Conservation (phyloP, 2,113 vertebrate genomes). For the Oxyura jamaicensis region DNA sequence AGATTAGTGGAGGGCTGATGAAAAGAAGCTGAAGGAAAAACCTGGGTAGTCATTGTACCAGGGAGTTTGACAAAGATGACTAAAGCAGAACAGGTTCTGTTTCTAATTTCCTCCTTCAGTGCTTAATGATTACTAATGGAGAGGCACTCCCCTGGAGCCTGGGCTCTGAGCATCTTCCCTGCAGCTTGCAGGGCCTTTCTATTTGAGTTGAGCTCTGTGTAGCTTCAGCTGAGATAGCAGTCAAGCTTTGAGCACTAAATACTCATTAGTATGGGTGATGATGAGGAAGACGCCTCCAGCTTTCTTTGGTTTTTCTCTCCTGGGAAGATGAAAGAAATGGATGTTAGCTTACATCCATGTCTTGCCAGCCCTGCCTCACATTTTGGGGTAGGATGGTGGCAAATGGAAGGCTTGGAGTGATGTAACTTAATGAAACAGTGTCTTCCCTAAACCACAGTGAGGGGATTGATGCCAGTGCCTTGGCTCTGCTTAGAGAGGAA, state of each 20-base stretch:
- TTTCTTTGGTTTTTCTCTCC: neutral
- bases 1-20: neutral
- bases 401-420: neutral
- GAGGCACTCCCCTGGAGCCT: neutral
- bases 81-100: neutral
- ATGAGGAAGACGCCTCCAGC: neutral
- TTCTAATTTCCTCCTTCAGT: constrained; percentile 37
- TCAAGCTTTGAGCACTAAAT: neutral
- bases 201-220: neutral
- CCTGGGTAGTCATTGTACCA: neutral
- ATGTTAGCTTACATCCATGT: neutral
- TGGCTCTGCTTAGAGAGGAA: neutral
- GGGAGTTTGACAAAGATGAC: neutral
- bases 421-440: neutral
- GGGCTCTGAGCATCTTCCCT: neutral
- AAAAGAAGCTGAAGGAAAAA: neutral
- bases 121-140: constrained; percentile 27
- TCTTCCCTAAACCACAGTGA: neutral
- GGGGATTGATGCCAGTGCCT: neutral
- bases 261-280: neutral
- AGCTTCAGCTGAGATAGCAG: neutral
- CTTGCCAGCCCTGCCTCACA: neutral
- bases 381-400: neutral
- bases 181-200: neutral
- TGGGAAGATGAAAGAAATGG: neutral